Percentiles rank a stretch among this genome's conserved stretches.
Evolutionary conservation across 1,140 invertebrate species (phyloP).

Genomic region (Drosophila serrata): DNA sequence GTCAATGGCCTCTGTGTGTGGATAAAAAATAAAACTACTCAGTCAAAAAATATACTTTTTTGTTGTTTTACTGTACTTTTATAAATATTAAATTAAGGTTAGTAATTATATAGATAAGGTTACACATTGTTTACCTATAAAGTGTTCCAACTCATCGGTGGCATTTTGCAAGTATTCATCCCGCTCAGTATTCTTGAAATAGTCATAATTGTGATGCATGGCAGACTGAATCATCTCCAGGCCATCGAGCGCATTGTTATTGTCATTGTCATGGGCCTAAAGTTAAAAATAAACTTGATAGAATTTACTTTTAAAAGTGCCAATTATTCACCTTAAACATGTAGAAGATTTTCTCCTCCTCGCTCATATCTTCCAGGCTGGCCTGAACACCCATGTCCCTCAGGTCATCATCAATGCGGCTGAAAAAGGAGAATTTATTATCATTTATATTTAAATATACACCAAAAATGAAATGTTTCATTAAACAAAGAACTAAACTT

Average conservation of each 20-base stretch:
- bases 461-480: not conserved
- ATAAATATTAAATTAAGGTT: too few relatives aligned
- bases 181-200: slow-evolving; percentile 69
- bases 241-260: slow-evolving; percentile 92
- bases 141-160: slow-evolving; percentile 77
- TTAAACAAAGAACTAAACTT: not conserved
- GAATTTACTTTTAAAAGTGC: not conserved
- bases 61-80: too few relatives aligned
- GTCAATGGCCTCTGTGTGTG: slow-evolving; percentile 90
- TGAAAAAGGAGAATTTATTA: slow-evolving; percentile 24
- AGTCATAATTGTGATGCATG: slow-evolving; percentile 86
- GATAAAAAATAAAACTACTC: not conserved
- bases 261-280: slow-evolving; percentile 88
- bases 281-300: not conserved
- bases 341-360: slow-evolving; percentile 89
- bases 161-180: slow-evolving; percentile 74
- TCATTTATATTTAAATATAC: too few relatives aligned
- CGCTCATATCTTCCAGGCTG: slow-evolving; percentile 87
- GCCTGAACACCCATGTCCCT: slow-evolving; percentile 74
- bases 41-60: not conserved
- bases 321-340: slow-evolving; percentile 86
- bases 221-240: slow-evolving; percentile 90
- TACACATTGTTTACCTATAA: slow-evolving; percentile 65
- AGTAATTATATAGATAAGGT: too few relatives aligned
- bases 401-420: slow-evolving; percentile 79